phyloP scores from a whole-genome alignment of 2,888 invertebrate genomes.

The Sylvicola cinctus region DNA sequence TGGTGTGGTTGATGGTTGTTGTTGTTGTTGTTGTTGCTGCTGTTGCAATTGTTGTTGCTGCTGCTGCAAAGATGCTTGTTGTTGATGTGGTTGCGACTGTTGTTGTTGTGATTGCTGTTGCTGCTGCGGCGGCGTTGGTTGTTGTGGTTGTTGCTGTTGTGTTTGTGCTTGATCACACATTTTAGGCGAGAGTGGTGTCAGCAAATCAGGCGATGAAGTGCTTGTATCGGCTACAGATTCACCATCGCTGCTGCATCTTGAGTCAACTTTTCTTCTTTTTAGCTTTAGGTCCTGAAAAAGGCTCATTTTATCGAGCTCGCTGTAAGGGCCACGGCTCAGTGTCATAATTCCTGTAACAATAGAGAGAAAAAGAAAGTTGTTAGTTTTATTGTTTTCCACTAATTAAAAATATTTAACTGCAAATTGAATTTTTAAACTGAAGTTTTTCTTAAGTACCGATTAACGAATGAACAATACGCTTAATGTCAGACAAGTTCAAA shows the following conservation, averaged over 20 bases:
- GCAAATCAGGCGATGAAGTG: conserved; percentile 75
- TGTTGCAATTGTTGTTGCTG: conserved; percentile 12
- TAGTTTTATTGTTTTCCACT: conserved; percentile 1
- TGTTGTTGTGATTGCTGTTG: conserved; percentile 1
- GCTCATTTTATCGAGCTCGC: conserved; percentile 95
- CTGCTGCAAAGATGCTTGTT: conserved; percentile 8
- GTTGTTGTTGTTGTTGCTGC: conserved; percentile 9
- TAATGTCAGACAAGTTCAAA: too few relatives aligned
- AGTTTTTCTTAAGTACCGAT: background rate
- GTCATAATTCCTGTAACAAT: conserved; percentile 76
- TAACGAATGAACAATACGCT: background rate
- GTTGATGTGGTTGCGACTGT: conserved; percentile 10
- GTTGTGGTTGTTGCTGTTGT: conserved; percentile 12
- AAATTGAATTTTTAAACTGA: too few relatives aligned
- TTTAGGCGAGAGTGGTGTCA: conserved; percentile 66
- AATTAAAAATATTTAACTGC: conserved; percentile 1
- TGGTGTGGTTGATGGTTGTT: conserved; percentile 4
- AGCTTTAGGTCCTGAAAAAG: conserved; percentile 96
- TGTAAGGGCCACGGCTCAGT: conserved; percentile 90
- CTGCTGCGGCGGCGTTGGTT: conserved; percentile 1
- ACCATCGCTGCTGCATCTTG: conserved; percentile 92
- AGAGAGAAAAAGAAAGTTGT: conserved; percentile 4
- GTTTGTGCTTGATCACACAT: conserved; percentile 30
- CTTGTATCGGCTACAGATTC: conserved; percentile 87
- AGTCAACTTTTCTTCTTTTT: conserved; percentile 94